Evolutionary conservation across 2,888 invertebrate species (phyloP).

Genomic region (Sarcophaga subvicina): DNA sequence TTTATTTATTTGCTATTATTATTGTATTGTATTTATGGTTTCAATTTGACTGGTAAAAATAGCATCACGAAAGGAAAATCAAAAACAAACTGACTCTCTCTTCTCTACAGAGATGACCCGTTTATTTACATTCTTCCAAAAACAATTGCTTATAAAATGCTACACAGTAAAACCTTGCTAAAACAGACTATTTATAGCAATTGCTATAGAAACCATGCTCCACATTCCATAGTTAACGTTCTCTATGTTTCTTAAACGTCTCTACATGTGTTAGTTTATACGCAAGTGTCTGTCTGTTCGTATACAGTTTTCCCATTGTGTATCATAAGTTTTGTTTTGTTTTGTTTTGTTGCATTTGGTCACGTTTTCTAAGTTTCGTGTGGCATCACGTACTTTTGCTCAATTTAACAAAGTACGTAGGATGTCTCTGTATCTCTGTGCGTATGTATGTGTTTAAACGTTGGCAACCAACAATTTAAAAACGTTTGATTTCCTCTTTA

Average conservation of each 20-base stretch:
- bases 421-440: conserved; percentile 26
- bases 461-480: conserved; percentile 42
- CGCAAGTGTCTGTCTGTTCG: neutral
- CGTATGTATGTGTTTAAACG: no score
- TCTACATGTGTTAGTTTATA: neutral
- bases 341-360: conserved; percentile 59
- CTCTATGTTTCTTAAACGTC: neutral
- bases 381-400: conserved; percentile 72
- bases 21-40: conserved; percentile 60
- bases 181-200: neutral
- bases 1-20: conserved; percentile 50
- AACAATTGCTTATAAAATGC: conserved; percentile 41
- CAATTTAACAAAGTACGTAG: conserved; percentile 70
- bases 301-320: neutral
- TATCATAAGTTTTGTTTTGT: conserved; percentile 34
- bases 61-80: neutral
- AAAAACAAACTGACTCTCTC: neutral
- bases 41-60: conserved; percentile 11
- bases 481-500: conserved; percentile 30
- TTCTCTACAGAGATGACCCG: conserved; percentile 25
- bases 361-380: conserved; percentile 71
- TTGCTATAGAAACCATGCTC: no score
- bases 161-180: neutral
- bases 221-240: neutral
- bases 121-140: conserved; percentile 3